Conservation (phyloP, 2,888 invertebrate genomes). For the Helicoverpa assulta region DNA sequence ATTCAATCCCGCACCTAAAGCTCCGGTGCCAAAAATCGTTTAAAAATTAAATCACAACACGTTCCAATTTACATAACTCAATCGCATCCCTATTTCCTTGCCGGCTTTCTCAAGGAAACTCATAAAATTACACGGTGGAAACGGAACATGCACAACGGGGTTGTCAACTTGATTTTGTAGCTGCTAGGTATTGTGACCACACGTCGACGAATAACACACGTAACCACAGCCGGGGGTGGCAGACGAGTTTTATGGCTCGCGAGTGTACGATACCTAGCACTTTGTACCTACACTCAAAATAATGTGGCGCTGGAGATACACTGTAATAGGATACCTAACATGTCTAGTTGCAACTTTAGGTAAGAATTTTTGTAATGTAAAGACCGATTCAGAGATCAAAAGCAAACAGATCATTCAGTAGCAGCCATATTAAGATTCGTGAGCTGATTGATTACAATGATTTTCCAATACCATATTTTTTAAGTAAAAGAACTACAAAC, state of each 20-base stretch:
- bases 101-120: slow-evolving; percentile 13
- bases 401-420: too few species aligned
- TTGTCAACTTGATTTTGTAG: slow-evolving; percentile 11
- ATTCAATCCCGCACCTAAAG: slow-evolving; percentile 16
- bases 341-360: not conserved
- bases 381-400: too few species aligned
- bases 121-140: slow-evolving; percentile 22
- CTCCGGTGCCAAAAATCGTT: slow-evolving; percentile 12
- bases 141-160: not conserved
- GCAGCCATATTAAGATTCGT: too few species aligned
- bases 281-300: slow-evolving; percentile 4
- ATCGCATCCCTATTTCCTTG: slow-evolving; percentile 26
- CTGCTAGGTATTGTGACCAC: slow-evolving; percentile 7
- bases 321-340: not conserved
- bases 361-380: too few species aligned
- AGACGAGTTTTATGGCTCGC: slow-evolving; percentile 28
- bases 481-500: too few species aligned
- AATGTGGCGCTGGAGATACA: not conserved
- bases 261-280: not conserved
- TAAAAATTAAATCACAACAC: slow-evolving; percentile 40
- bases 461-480: too few species aligned
- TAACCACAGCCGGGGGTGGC: slow-evolving; percentile 16
- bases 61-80: slow-evolving; percentile 46
- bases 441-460: too few species aligned
- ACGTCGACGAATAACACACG: slow-evolving; percentile 11